Conservation (phyloP, 2,888 invertebrate genomes). For the Andrena dorsata region DNA sequence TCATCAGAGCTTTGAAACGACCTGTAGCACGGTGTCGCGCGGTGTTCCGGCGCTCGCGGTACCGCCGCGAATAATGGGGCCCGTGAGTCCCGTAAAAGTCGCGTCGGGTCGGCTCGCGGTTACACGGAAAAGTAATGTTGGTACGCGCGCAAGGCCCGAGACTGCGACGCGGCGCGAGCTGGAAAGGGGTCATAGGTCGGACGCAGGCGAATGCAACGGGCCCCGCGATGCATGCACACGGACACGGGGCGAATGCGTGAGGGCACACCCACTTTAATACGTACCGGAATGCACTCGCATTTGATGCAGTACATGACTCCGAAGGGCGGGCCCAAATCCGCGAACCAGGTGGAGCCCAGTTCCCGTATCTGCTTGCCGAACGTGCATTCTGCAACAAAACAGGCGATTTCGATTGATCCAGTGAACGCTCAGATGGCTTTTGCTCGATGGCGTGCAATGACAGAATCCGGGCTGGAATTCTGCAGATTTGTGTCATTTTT, state of each 20-base stretch:
- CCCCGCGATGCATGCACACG: background rate
- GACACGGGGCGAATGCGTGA: slow-evolving; percentile 26
- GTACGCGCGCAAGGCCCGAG: slow-evolving; percentile 12
- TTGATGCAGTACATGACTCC: slow-evolving; percentile 98
- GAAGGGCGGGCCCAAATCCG: slow-evolving; percentile 96
- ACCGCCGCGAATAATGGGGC: slow-evolving; percentile 39
- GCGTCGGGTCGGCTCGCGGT: slow-evolving; percentile 48
- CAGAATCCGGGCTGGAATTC: background rate
- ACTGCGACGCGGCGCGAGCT: slow-evolving; percentile 41
- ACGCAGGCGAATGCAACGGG: slow-evolving; percentile 23
- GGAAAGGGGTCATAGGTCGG: slow-evolving; percentile 63
- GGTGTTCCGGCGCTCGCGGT: slow-evolving; percentile 39
- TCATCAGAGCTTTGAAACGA: slow-evolving; percentile 5
- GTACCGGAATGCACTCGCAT: slow-evolving; percentile 97
- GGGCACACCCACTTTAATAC: slow-evolving; percentile 84
- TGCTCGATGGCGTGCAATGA: background rate
- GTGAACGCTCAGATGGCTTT: slow-evolving; percentile 6
- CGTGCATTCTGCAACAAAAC: slow-evolving; percentile 93
- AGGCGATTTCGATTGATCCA: slow-evolving; percentile 36
- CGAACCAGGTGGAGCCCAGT: slow-evolving; percentile 96
- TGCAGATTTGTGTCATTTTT: background rate
- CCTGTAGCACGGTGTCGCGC: slow-evolving; percentile 18
- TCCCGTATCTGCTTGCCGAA: slow-evolving; percentile 95
- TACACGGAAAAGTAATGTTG: slow-evolving; percentile 67
- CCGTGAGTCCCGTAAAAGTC: slow-evolving; percentile 58